Evolutionary conservation across 2,113 vertebrate genomes (phyloP).

Genomic region (Fregata magnificens): DNA sequence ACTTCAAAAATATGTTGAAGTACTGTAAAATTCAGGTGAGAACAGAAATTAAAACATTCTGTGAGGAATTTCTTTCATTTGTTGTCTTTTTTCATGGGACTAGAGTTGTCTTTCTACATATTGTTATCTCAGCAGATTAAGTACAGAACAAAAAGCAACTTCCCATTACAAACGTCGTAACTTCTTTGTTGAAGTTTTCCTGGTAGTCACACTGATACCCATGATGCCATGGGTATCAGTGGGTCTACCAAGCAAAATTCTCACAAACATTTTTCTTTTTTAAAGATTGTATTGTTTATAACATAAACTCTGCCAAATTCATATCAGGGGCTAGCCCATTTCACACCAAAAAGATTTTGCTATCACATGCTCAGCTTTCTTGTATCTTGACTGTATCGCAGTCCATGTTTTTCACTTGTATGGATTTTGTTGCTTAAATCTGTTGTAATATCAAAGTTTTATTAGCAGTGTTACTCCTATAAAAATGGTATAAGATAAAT

Average conservation of each 20-base stretch:
- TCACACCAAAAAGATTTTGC: neutral
- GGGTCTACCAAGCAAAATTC: neutral
- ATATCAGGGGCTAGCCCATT: neutral
- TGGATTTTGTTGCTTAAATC: slow-evolving; percentile 43
- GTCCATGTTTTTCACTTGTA: neutral
- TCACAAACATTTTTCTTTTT: neutral
- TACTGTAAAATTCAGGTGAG: neutral
- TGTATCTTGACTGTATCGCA: neutral
- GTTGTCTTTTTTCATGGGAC: neutral
- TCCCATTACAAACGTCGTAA: neutral
- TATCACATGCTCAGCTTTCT: neutral
- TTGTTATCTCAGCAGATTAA: neutral
- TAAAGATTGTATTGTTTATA: neutral
- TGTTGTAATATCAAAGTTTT: slow-evolving; percentile 28
- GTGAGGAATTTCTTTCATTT: neutral
- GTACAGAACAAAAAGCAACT: slow-evolving; percentile 1
- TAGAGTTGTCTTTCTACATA: neutral
- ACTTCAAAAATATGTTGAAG: neutral
- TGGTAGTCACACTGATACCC: neutral
- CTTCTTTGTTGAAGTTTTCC: neutral
- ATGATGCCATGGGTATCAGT: neutral
- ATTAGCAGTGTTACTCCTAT: slow-evolving; percentile 33
- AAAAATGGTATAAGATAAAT: slow-evolving; percentile 26
- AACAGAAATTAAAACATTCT: neutral
- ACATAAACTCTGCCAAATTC: neutral